Conservation (phyloP, 2,113 vertebrate species). For the Paratilapia polleni region DNA sequence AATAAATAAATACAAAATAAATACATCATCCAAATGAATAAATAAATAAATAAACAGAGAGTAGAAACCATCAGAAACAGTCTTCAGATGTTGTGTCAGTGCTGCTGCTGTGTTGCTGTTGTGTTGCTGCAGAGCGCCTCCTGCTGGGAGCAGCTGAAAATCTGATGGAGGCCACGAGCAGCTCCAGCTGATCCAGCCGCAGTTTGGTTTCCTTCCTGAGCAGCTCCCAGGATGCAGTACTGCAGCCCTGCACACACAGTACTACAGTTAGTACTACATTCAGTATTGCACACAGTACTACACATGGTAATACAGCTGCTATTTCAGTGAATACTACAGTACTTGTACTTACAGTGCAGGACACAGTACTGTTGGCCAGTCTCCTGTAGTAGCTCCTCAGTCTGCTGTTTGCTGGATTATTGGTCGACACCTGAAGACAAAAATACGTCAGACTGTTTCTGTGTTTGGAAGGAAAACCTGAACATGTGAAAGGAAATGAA, state of each 20-base stretch:
- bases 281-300: background rate
- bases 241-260: slow-evolving; percentile 15
- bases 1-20: background rate
- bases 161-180: background rate
- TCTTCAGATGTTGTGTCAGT: background rate
- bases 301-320: background rate
- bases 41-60: background rate
- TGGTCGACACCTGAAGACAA: slow-evolving; percentile 1
- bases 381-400: slow-evolving; percentile 16
- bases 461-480: too few species aligned
- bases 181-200: slow-evolving; percentile 24
- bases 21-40: background rate
- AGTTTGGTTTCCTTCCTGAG: slow-evolving; percentile 6
- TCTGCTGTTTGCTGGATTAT: rapidly evolving
- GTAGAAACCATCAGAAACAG: rapidly evolving
- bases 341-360: slow-evolving; percentile 14
- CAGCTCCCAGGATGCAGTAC: slow-evolving; percentile 32
- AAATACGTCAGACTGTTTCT: background rate
- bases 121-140: background rate
- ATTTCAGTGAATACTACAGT: background rate
- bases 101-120: background rate
- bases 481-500: too few species aligned
- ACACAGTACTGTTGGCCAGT: background rate
- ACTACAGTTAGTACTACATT: background rate
- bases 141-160: background rate